Conservation (phyloP, 2,888 invertebrate genomes). For the Callyntrura sp. region DNA sequence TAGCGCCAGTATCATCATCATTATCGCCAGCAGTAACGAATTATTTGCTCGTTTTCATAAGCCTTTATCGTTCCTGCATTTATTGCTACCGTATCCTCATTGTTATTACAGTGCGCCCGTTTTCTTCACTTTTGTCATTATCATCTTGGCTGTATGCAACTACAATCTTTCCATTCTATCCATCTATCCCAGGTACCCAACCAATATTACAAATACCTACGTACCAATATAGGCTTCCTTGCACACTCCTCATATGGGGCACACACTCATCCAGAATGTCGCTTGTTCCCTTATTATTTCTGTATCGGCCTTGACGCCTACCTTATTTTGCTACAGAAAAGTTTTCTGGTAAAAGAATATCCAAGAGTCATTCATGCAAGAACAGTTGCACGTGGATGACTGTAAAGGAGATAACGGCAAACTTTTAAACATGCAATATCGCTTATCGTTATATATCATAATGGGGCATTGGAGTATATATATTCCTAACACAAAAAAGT, state of each 20-base stretch:
- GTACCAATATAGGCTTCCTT: too few relatives aligned
- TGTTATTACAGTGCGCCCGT: too few relatives aligned
- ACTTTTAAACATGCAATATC: not conserved
- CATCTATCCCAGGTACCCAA: too few relatives aligned
- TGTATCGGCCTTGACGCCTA: not conserved
- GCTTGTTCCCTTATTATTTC: not conserved
- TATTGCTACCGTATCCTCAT: conserved; percentile 2
- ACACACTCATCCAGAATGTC: not conserved
- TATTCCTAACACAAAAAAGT: too few relatives aligned
- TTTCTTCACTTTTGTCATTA: too few relatives aligned
- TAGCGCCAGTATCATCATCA: not conserved
- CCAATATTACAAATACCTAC: too few relatives aligned
- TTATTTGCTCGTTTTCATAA: not conserved
- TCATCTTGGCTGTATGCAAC: too few relatives aligned
- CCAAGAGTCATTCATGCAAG: conserved; percentile 30
- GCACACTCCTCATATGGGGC: not conserved
- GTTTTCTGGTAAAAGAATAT: not conserved
- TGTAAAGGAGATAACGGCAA: not conserved
- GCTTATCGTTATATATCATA: too few relatives aligned
- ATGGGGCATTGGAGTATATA: too few relatives aligned
- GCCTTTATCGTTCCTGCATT: not conserved
- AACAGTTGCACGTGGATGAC: not conserved
- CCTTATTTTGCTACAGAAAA: too few relatives aligned
- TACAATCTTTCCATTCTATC: too few relatives aligned
- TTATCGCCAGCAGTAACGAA: not conserved